phyloP scores from a whole-genome alignment of 2,797 vertebrate species.

The Syngnathus acus region DNA sequence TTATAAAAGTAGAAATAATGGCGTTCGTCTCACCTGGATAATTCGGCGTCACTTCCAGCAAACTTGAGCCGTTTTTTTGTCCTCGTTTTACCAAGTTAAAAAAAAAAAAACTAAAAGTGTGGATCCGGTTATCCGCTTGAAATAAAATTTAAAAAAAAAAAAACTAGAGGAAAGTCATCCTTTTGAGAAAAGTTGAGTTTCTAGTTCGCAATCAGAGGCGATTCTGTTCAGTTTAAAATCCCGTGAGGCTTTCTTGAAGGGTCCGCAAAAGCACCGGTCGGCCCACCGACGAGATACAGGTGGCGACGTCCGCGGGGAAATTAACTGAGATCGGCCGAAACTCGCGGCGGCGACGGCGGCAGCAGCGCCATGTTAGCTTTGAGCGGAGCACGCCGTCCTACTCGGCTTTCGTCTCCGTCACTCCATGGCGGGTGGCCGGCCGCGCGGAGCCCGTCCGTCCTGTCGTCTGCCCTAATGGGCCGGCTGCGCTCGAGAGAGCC shows the following conservation, averaged over 20 bases:
- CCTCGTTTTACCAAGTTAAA: not conserved
- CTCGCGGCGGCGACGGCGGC: slow-evolving; percentile 35
- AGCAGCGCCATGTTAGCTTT: slow-evolving; percentile 74
- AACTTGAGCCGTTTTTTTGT: slow-evolving; percentile 3
- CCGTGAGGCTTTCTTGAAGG: slow-evolving; percentile 19
- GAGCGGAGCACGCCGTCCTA: slow-evolving; percentile 66
- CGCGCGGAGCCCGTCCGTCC: slow-evolving; percentile 26
- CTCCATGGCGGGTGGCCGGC: slow-evolving; percentile 46
- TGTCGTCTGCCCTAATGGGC: slow-evolving; percentile 29
- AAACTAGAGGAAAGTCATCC: slow-evolving; percentile 17
- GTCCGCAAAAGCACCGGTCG: slow-evolving; percentile 14
- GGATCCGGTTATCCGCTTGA: slow-evolving; percentile 60
- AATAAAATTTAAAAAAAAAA: slow-evolving; percentile 48
- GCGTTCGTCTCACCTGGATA: slow-evolving; percentile 3
- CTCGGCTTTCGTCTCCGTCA: slow-evolving; percentile 49
- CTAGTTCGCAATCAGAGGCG: not conserved
- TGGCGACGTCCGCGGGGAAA: slow-evolving; percentile 60
- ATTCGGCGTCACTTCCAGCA: slow-evolving; percentile 7
- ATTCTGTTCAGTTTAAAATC: slow-evolving; percentile 9
- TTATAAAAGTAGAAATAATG: slow-evolving; percentile 21
- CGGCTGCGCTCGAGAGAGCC: slow-evolving; percentile 2
- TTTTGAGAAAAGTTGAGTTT: slow-evolving; percentile 26
- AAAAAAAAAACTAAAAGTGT: slow-evolving; percentile 47
- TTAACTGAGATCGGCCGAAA: slow-evolving; percentile 64
- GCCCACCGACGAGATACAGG: slow-evolving; percentile 44